Base-by-base conservation (phyloP, 2,888 invertebrate genomes). In the Drosophila histrio region DNA sequence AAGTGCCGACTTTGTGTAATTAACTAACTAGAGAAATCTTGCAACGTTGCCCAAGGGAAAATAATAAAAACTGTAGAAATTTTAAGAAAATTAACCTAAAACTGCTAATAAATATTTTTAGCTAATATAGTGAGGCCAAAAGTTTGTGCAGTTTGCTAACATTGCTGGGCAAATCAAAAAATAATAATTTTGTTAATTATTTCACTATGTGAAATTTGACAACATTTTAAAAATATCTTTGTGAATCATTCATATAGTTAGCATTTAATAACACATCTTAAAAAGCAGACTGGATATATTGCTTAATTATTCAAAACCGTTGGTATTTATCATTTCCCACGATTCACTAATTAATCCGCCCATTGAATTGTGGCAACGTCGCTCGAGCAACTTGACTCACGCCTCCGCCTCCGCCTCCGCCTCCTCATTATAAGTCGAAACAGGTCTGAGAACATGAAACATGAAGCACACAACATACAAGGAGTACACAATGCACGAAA, bases 341-440 rank as follows among this genome's bases (percentile, higher is more conserved):
- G 26, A 72, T 32, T 59, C 30, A 41, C 60, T 72, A 69, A 72
- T 72, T 69, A 75, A 70, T 53, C n/a, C 43, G 17, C 32, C 53
- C 47, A 57, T 46, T 59, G 79, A 79, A 66, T 32, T 47, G 62
- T 36, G 49, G 82, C 74, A 61, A 70, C 65, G 62, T 46, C 41
- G 65, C 59, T 46, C 26, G 13, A 43, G 13, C 47, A 26, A 38
- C 57, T 54, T 61, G 41, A 26, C 50, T 57, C 28, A 26, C 60
- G 59, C 17, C 26, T 47, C 49, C 28, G 19, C 8, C 13, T 17
- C 36, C 9, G 17, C 19, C 26, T 49, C 50, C 22, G 36, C 7
- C n/a, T 32, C 7, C n/a, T 32, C 30, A 49, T 50, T 50, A 57
- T 47, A 56, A 50, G 69, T 36, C 49, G 39, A 28, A 49, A 58